These are phyloP conservation scores for Neocrepidodera transversa DNA, from an alignment of 2,888 invertebrate genomes.

Conservation along the genomic window DNA sequence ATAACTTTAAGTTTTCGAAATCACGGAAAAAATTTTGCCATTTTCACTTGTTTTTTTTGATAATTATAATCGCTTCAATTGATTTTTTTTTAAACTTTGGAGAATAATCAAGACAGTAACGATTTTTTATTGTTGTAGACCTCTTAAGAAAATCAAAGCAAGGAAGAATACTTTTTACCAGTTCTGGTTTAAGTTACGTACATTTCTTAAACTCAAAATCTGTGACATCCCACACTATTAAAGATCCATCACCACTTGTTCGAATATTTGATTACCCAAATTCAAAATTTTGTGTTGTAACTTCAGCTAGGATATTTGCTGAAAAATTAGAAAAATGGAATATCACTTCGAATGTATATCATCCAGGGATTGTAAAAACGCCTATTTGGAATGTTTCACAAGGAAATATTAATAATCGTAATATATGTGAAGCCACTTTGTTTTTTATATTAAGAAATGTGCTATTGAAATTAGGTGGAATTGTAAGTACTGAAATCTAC, in stretches of 20 bases:
- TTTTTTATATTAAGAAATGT: too few species aligned
- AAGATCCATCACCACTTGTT: background rate
- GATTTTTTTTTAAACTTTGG: too few species aligned
- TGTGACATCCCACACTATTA: background rate
- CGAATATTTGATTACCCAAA: background rate
- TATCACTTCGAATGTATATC: slow-evolving; percentile 22
- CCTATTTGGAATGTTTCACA: slow-evolving; percentile 4
- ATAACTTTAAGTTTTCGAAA: too few species aligned
- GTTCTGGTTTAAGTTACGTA: slow-evolving; percentile 10
- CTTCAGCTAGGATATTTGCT: slow-evolving; percentile 15
- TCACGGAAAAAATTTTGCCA: too few species aligned
- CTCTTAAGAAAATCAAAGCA: slow-evolving; percentile 32
- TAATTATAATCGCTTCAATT: too few species aligned
- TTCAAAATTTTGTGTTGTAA: slow-evolving; percentile 15
- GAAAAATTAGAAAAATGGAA: slow-evolving; percentile 17
- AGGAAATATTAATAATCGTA: too few species aligned
- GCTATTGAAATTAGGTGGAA: background rate
- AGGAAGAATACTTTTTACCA: slow-evolving; percentile 37
- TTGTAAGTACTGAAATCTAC: slow-evolving; percentile 20
- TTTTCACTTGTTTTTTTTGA: too few species aligned
- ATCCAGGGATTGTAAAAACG: slow-evolving; percentile 21
- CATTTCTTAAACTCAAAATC: background rate
- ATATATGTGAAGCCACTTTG: too few species aligned
- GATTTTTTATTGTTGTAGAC: too few species aligned
- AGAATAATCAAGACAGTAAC: too few species aligned